These are phyloP conservation scores for Gadopsis marmoratus DNA, from an alignment of 2,797 vertebrate genomes.

Conservation along the genomic window DNA sequence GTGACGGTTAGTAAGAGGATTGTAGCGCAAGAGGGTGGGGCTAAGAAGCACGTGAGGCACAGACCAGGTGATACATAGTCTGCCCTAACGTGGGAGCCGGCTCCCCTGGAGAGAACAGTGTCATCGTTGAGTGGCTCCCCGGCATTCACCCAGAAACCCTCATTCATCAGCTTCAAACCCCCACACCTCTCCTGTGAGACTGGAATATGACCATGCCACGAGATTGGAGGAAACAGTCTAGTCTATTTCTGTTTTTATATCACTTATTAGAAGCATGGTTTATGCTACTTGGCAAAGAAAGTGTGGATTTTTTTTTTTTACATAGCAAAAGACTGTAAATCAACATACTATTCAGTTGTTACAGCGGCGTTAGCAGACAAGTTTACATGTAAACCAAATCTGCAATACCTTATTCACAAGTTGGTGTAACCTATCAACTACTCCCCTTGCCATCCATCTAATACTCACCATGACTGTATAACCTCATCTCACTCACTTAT, in stretches of 20 bases:
- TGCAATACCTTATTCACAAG: conserved; percentile 18
- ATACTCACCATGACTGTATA: background rate
- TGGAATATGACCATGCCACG: background rate
- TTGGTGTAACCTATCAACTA: conserved; percentile 14
- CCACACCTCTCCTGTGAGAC: conserved; percentile 11
- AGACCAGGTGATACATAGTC: conserved; percentile 58
- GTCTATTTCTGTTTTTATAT: conserved; percentile 1
- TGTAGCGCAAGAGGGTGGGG: conserved; percentile 40
- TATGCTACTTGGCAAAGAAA: conserved; percentile 1
- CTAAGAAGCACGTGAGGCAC: conserved; percentile 43
- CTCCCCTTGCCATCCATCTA: background rate
- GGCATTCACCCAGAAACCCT: conserved; percentile 31
- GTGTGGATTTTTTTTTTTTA: background rate
- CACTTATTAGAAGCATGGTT: background rate
- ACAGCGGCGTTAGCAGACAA: no score
- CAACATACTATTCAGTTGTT: background rate
- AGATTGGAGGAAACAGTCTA: background rate
- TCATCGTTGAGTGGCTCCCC: conserved; percentile 28
- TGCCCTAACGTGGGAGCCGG: conserved; percentile 25
- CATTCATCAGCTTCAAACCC: conserved; percentile 36
- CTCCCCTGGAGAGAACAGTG: conserved; percentile 29
- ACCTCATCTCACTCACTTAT: background rate
- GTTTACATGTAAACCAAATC: background rate
- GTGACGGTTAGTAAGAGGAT: conserved; percentile 74
- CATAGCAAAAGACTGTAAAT: background rate